These are phyloP conservation scores for Tipula unca DNA, from an alignment of 2,888 invertebrate genomes.

Conservation along the genomic window DNA sequence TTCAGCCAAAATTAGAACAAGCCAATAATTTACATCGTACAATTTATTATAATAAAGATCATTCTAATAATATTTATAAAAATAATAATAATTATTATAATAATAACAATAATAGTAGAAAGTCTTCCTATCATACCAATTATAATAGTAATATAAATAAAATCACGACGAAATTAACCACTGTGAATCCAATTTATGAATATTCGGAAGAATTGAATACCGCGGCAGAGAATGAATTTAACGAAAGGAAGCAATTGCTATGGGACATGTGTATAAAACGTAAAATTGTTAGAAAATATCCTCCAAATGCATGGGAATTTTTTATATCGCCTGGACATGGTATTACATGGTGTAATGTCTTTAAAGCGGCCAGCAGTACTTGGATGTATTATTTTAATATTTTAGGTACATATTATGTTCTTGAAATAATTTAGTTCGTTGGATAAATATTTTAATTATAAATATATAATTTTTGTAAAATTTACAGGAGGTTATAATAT, in stretches of 20 bases:
- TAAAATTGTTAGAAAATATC: slow-evolving; percentile 37
- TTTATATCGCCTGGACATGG: slow-evolving; percentile 60
- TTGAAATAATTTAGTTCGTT: slow-evolving; percentile 28
- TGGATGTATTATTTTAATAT: slow-evolving; percentile 74
- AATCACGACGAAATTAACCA: slow-evolving; percentile 25
- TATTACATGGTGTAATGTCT: slow-evolving; percentile 66
- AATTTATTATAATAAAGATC: not conserved
- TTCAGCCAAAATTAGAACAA: not conserved
- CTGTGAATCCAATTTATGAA: slow-evolving; percentile 41
- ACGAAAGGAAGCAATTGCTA: slow-evolving; percentile 43
- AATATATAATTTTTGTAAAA: not conserved
- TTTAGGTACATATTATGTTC: slow-evolving; percentile 46
- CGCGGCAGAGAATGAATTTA: slow-evolving; percentile 45
- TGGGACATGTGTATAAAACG: slow-evolving; percentile 45
- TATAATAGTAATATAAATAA: not conserved
- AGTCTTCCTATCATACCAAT: not conserved
- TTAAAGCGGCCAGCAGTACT: slow-evolving; percentile 69
- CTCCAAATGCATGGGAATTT: slow-evolving; percentile 64
- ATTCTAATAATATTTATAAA: not conserved
- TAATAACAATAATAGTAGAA: slow-evolving; percentile 14
- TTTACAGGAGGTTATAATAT: slow-evolving; percentile 50
- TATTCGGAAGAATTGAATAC: slow-evolving; percentile 42
- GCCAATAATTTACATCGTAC: not conserved
- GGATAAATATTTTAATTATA: not conserved
- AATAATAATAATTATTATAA: not conserved